Evolutionary conservation across 2,888 invertebrate species (phyloP).

Genomic region (Pelosia muscerda): DNA sequence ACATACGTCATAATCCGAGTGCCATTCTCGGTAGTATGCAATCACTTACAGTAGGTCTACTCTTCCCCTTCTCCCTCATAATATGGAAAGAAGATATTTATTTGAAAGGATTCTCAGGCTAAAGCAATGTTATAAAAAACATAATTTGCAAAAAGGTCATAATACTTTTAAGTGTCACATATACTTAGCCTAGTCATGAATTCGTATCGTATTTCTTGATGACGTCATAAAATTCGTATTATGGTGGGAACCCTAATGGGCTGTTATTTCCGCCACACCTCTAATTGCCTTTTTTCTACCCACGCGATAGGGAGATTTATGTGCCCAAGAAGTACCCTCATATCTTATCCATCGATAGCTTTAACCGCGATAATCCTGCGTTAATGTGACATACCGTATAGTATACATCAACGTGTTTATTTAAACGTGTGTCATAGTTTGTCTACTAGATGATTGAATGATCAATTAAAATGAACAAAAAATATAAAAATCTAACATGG

Average conservation of each 20-base stretch:
- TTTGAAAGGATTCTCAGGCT: not conserved
- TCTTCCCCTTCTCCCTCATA: no score
- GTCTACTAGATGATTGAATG: no score
- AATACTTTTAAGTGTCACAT: constrained; percentile 12
- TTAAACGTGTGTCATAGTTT: not conserved
- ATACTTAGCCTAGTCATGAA: constrained; percentile 23
- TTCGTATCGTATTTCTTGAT: constrained; percentile 45
- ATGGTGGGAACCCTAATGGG: constrained; percentile 54
- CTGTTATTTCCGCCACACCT: constrained; percentile 64
- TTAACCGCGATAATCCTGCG: not conserved
- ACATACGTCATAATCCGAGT: no score
- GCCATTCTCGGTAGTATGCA: no score
- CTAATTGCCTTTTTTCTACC: constrained; percentile 52
- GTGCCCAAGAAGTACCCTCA: constrained; percentile 36
- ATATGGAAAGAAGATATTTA: no score
- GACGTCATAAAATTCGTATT: constrained; percentile 60
- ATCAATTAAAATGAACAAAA: no score
- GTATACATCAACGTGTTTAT: no score
- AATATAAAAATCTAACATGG: no score
- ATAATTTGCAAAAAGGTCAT: constrained; percentile 13
- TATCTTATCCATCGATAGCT: constrained; percentile 54
- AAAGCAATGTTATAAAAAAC: not conserved
- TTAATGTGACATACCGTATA: not conserved
- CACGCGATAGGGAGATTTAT: constrained; percentile 61
- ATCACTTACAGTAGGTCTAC: no score